These are phyloP conservation scores for Acronicta aceris DNA, from an alignment of 2,888 invertebrate genomes.

Conservation along the genomic window DNA sequence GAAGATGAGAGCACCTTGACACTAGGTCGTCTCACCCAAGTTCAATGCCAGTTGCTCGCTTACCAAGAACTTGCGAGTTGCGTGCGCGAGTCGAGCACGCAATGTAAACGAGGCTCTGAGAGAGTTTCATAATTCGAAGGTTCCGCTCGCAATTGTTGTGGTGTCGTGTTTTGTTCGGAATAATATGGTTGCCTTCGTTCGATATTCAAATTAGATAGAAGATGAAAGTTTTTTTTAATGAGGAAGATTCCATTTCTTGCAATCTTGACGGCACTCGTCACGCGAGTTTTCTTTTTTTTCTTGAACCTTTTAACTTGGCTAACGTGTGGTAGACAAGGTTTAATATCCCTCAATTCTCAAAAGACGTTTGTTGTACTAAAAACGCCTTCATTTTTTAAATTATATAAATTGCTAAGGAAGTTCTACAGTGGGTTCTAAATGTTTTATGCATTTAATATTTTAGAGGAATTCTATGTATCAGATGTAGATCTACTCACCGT, in stretches of 20 bases:
- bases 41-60: conserved; percentile 19
- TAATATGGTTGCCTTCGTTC: conserved; percentile 8
- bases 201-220: conserved; percentile 28
- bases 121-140: conserved; percentile 11
- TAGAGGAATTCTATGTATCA: no score
- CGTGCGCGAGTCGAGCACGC: conserved; percentile 10
- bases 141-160: conserved; percentile 17
- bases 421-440: no score
- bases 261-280: no score
- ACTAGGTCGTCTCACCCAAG: conserved; percentile 7
- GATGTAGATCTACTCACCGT: no score
- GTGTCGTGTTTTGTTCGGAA: conserved; percentile 1
- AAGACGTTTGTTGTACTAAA: no score
- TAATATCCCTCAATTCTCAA: no score
- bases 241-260: not conserved
- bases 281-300: not conserved
- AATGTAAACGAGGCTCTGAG: conserved; percentile 22
- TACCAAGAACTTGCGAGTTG: not conserved
- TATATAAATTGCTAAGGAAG: no score
- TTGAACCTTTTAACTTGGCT: no score
- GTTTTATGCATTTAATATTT: no score
- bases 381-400: no score
- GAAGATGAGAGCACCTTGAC: conserved; percentile 28
- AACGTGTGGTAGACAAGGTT: no score
- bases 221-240: conserved; percentile 12